Evolutionary conservation across 2,888 invertebrate genomes (phyloP), one percentile per base, ranked within the genome.

Genomic region (Apodemia zela): DNA sequence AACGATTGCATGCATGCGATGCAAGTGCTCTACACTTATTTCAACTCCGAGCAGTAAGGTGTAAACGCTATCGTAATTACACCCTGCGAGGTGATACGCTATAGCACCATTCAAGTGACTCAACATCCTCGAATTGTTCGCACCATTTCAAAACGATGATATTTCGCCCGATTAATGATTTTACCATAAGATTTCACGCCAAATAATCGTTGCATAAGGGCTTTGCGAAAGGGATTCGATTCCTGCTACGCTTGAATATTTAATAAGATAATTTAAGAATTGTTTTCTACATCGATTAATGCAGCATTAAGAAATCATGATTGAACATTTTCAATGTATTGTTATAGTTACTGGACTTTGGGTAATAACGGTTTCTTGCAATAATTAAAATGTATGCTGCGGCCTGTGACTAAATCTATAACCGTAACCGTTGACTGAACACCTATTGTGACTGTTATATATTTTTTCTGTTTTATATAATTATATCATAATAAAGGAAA

Each of bases 141-240:
- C 69, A 57, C 57, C 25, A 73, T 82, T 84, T 74, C 85, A 74
- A 79, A 80, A 79, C 77, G 81, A 57, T 57, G 57, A 82, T 85
- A 84, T 79, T 81, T 77, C 80, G 79, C 77, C 77, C 84, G 85
- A 87, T 88, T 87, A 84, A 89, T 87, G 85, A 87, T 86, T 84
- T 86, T 83, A 84, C 83, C 84, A 85, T 84, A 81, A 82, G 85
- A 87, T 87, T 86, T 83, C 82, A 67, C 69, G 76, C 73, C 66
- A 63, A 73, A 70, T 74, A 25, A 57, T 57, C 21, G 18, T 70
- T 70, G 66, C 70, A 65, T 66, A 64, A 70, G 64, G 66, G 59
- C 60, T 68, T 68, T 66, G 63, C 67, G 69, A 65, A 70, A 70
- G 65, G 66, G 67, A 63, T 69, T 65, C 67, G 63, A 61, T 59